Conservation (phyloP, 2,113 vertebrate species). For the Symphodus melops region DNA sequence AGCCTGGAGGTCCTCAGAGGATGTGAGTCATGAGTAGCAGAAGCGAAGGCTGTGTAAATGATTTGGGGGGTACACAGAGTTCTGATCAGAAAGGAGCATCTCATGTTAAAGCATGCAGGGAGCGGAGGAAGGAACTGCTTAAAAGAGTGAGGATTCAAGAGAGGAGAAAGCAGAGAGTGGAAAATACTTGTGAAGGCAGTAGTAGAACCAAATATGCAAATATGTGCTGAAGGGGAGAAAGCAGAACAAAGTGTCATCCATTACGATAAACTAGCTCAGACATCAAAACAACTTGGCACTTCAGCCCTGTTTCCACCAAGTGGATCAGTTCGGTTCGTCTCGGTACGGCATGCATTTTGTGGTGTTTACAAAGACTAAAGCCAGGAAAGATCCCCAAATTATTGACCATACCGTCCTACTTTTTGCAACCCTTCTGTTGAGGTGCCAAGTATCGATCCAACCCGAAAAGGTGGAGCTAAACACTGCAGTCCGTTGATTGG, state of each 20-base stretch:
- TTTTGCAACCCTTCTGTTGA: too few relatives aligned
- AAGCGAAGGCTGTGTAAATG: slow-evolving; percentile 30
- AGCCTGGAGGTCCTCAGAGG: slow-evolving; percentile 4
- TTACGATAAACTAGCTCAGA: slow-evolving; percentile 11
- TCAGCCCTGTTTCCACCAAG: too few relatives aligned
- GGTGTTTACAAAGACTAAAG: too few relatives aligned
- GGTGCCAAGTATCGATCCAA: too few relatives aligned
- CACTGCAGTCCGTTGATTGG: too few relatives aligned
- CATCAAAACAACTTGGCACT: not conserved
- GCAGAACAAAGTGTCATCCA: not conserved
- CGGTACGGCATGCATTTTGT: too few relatives aligned
- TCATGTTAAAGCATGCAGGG: slow-evolving; percentile 5
- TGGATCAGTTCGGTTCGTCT: too few relatives aligned
- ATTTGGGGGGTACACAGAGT: slow-evolving; percentile 45
- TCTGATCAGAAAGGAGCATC: slow-evolving; percentile 35
- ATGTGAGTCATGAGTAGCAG: slow-evolving; percentile 39
- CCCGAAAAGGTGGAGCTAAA: too few relatives aligned
- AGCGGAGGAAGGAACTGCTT: not conserved
- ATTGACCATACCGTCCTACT: too few relatives aligned
- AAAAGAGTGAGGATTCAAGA: slow-evolving; percentile 14
- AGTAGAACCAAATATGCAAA: slow-evolving; percentile 22
- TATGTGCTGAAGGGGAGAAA: not conserved
- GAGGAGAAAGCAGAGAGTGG: slow-evolving; percentile 1
- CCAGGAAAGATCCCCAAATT: too few relatives aligned
- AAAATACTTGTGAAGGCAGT: not conserved